Evolutionary conservation across 2,888 invertebrate genomes (phyloP).

Genomic region (Troides aeacus): DNA sequence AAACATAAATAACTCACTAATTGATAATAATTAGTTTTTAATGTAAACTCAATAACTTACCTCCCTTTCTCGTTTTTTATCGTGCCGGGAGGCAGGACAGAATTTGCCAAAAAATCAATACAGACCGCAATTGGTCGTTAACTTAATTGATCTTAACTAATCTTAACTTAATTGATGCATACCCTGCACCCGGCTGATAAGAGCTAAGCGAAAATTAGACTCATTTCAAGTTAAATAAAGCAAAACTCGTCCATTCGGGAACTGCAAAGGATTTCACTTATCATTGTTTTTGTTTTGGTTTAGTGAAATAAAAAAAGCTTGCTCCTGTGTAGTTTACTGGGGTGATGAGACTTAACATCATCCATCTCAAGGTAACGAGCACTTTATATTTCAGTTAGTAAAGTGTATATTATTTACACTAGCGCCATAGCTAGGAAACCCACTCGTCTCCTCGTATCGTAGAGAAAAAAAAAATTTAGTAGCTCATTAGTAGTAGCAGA

Average conservation of each 20-base stretch:
- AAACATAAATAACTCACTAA: background rate
- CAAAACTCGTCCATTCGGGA: conserved; percentile 6
- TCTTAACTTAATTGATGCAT: conserved; percentile 23
- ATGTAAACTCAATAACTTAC: background rate
- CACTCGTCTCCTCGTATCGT: too few relatives aligned
- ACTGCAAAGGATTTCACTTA: background rate
- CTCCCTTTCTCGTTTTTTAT: background rate
- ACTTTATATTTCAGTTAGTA: too few relatives aligned
- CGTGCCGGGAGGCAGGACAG: background rate
- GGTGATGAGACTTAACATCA: too few relatives aligned
- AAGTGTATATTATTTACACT: too few relatives aligned
- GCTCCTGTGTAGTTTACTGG: too few relatives aligned
- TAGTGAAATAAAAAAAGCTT: background rate
- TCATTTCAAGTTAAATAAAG: conserved; percentile 13
- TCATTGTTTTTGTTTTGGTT: background rate
- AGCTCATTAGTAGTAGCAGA: too few relatives aligned
- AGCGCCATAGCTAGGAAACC: too few relatives aligned
- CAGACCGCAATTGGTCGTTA: conserved; percentile 23
- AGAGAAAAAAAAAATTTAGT: too few relatives aligned
- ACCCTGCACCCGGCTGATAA: conserved; percentile 20
- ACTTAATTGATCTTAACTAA: conserved; percentile 29
- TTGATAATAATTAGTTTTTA: conserved; percentile 1
- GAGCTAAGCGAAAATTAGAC: conserved; percentile 15
- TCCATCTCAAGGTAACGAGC: too few relatives aligned
- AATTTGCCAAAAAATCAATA: conserved; percentile 11